Conservation (phyloP, 2,888 invertebrate genomes). For the Leptinotarsa juncta region DNA sequence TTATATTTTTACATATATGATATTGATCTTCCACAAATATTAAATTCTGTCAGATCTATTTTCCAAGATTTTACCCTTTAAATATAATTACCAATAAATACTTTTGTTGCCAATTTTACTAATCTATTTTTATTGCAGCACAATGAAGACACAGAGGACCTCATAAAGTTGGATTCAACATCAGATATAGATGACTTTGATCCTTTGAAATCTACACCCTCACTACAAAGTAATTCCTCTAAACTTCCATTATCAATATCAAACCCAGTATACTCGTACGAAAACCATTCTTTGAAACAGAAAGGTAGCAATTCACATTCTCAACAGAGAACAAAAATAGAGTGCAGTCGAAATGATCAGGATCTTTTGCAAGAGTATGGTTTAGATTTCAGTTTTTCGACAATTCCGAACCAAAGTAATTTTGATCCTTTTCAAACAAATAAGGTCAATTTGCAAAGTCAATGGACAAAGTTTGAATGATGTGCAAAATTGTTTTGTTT, state of each 20-base stretch:
- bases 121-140: slow-evolving; percentile 50
- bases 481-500: slow-evolving; percentile 43
- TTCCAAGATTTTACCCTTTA: too few species aligned
- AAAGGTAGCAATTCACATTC: slow-evolving; percentile 66
- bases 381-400: slow-evolving; percentile 71
- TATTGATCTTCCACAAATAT: too few species aligned
- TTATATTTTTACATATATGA: too few species aligned
- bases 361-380: slow-evolving; percentile 81
- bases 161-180: slow-evolving; percentile 76
- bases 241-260: slow-evolving; percentile 67
- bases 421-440: slow-evolving; percentile 61
- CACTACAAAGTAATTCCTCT: slow-evolving; percentile 53
- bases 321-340: slow-evolving; percentile 28
- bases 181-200: slow-evolving; percentile 77
- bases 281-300: slow-evolving; percentile 58
- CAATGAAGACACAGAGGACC: slow-evolving; percentile 69
- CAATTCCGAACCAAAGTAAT: slow-evolving; percentile 49
- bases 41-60: too few species aligned
- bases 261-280: slow-evolving; percentile 67
- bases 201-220: slow-evolving; percentile 68
- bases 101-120: neutral
- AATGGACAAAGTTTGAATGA: slow-evolving; percentile 72
- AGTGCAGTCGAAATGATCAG: slow-evolving; percentile 67
- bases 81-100: too few species aligned
- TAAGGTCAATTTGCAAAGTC: slow-evolving; percentile 67